A percentile compares a stretch with the other conserved stretches of the same genome.
These are phyloP conservation scores for Theretra japonica DNA, from an alignment of 2,888 invertebrate genomes.

Conservation along the genomic window DNA sequence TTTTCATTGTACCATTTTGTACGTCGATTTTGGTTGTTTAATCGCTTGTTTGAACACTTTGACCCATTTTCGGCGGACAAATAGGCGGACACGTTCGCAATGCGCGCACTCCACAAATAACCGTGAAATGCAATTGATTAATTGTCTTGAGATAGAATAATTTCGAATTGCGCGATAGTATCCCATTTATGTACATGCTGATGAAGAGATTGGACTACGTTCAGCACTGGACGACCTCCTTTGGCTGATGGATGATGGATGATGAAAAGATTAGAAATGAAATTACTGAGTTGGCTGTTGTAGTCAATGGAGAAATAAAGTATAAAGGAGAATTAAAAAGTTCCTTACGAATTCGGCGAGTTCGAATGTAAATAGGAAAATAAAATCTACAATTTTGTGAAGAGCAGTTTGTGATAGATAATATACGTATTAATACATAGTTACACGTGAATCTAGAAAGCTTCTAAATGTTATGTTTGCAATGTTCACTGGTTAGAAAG, in stretches of 20 bases:
- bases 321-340: too few relatives aligned
- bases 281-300: background rate
- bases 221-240: too few relatives aligned
- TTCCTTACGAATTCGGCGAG: too few relatives aligned
- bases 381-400: too few relatives aligned
- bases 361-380: too few relatives aligned
- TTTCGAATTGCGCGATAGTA: background rate
- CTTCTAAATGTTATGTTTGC: too few relatives aligned
- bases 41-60: slow-evolving; percentile 20
- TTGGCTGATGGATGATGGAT: too few relatives aligned
- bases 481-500: too few relatives aligned
- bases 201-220: too few relatives aligned
- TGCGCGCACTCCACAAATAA: slow-evolving; percentile 12
- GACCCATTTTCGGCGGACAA: slow-evolving; percentile 10
- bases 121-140: slow-evolving; percentile 11
- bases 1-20: slow-evolving; percentile 14
- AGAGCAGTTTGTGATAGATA: too few relatives aligned
- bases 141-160: slow-evolving; percentile 18
- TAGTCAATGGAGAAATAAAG: background rate
- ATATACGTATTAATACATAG: too few relatives aligned
- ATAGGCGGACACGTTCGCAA: slow-evolving; percentile 2
- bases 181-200: background rate
- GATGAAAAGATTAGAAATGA: background rate
- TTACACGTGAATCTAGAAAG: too few relatives aligned
- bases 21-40: slow-evolving; percentile 25